These are phyloP conservation scores for Daboia siamensis DNA, from an alignment of 2,113 vertebrate genomes.

Conservation along the genomic window DNA sequence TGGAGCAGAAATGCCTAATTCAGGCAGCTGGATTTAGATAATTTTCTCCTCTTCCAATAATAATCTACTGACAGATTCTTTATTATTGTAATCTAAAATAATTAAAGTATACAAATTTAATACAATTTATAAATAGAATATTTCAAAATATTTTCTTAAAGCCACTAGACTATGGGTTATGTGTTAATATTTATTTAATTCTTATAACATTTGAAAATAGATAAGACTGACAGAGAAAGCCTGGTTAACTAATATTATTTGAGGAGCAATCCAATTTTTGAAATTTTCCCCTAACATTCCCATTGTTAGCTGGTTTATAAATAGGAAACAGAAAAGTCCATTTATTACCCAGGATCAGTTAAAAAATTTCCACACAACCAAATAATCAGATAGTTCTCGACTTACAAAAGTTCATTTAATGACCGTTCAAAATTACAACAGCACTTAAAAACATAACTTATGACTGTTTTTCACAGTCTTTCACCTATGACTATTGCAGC, in stretches of 20 bases:
- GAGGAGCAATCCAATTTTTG: not conserved
- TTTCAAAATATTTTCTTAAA: conserved; percentile 50
- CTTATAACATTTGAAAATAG: not conserved
- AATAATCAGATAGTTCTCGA: not conserved
- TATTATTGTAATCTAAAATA: not conserved
- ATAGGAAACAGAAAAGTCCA: not conserved
- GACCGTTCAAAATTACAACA: not conserved
- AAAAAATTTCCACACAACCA: not conserved
- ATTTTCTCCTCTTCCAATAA: not conserved
- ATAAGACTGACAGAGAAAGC: not conserved
- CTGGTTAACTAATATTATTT: not conserved
- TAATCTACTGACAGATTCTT: not conserved
- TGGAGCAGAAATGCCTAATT: not conserved
- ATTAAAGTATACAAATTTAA: not conserved
- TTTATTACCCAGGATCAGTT: not conserved
- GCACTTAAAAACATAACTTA: not conserved
- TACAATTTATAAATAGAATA: not conserved
- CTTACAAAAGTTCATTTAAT: not conserved
- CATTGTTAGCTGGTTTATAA: not conserved
- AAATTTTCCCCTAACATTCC: not conserved
- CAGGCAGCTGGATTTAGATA: not conserved
- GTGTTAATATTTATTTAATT: not conserved
- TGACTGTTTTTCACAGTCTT: not conserved
- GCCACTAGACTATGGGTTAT: not conserved
- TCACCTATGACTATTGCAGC: not conserved